These are phyloP conservation scores for Muscidifurax raptorellus DNA, from an alignment of 1,140 invertebrate genomes.

Conservation along the genomic window DNA sequence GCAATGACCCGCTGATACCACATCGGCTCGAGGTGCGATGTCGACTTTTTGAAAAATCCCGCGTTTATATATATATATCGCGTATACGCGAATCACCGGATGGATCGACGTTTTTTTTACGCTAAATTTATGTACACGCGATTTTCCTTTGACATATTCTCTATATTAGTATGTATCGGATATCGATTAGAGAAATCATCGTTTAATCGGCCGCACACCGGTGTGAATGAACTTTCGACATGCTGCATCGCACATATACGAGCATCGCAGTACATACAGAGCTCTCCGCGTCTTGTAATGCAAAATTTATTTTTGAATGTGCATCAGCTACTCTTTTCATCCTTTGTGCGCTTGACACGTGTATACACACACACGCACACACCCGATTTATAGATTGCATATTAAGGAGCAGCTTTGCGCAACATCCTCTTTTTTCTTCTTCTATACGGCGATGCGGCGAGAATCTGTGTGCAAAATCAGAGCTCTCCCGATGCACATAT, in stretches of 20 bases:
- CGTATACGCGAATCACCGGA: too few relatives aligned
- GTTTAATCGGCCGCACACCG: neutral
- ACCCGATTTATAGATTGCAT: constrained; percentile 42
- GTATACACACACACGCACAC: neutral
- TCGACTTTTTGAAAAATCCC: neutral
- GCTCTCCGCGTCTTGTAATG: neutral
- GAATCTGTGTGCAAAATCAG: neutral
- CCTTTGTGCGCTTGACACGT: neutral
- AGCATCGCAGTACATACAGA: neutral
- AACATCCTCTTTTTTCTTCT: constrained; percentile 28
- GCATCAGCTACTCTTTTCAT: neutral
- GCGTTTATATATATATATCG: too few relatives aligned
- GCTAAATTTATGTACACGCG: too few relatives aligned
- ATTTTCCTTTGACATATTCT: too few relatives aligned
- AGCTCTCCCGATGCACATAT: neutral
- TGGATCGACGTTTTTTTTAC: too few relatives aligned
- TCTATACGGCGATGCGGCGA: neutral
- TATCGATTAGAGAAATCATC: neutral
- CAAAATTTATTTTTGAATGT: neutral
- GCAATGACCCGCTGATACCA: neutral
- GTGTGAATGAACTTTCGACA: constrained; percentile 10
- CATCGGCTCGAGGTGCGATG: neutral
- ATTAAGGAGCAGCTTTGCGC: constrained; percentile 34
- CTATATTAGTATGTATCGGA: neutral
- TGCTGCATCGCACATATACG: too few relatives aligned